Evolutionary conservation across 2,113 vertebrate genomes (phyloP), one percentile per base, ranked within the genome.

Genomic region (Camelus bactrianus): DNA sequence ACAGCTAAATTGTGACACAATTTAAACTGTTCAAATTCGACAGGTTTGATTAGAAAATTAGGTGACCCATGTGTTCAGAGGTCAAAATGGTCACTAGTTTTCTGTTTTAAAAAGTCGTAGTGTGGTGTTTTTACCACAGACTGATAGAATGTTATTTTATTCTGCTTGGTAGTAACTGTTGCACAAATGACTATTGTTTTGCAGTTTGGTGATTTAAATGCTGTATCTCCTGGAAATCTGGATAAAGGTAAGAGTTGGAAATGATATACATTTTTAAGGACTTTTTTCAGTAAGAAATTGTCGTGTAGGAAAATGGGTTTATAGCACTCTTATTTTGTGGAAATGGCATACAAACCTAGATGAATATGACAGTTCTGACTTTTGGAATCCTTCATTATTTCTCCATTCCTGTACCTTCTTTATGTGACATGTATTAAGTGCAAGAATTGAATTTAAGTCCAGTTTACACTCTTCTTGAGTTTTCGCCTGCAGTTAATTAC

Each of bases 181-280:
- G 58, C 67, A 85, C 76, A 97, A 97, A 97, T 95, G 93, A 64
- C 92, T 94, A 0, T 97, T 98, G 35, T 98, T 98, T 98, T 98
- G 76, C 98, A 99, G 99, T 99, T 99, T 98, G 99, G 99, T 93
- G 99, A 99, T 98, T 97, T 99, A 98, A 99, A 98, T 98, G 98
- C 98, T 97, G 97, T 98, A 30, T 99, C 99, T 80, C 99, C 99
- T 96, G 98, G 99, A 98, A 99, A 99, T 98, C 98, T 99, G 98
- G 99, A 99, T 98, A 99, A 99, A 99, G 99, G 99, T 99, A 98
- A 98, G 97, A 87, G 73, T 20, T 93, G 67, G 89, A 93, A 86
- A 91, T 69, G 79, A 60, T 75, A 35, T 72, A 35, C n/a, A 46
- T 62, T 89, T 54, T 75, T 64, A 88, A 91, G 42, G 35, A 73